Conservation (phyloP, 2,797 vertebrate species). For the Luscinia luscinia region DNA sequence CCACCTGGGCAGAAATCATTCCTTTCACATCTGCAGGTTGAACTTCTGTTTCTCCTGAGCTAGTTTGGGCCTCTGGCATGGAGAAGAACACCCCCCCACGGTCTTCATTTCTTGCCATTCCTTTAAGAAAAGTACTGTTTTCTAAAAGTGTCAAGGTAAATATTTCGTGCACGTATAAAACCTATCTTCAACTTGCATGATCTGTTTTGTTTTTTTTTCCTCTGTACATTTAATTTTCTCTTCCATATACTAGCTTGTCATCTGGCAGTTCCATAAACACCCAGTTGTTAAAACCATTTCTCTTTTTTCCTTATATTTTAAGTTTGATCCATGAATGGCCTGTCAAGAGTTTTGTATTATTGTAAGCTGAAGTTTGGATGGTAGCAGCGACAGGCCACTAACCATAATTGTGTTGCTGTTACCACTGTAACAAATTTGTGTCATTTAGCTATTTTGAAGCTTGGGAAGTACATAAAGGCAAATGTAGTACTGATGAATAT, state of each 20-base stretch:
- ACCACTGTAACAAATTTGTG: conserved; percentile 63
- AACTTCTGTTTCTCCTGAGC: neutral
- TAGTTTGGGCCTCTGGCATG: neutral
- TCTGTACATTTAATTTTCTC: neutral
- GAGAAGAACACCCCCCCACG: neutral
- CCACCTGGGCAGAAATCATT: neutral
- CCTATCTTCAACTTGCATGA: accelerated
- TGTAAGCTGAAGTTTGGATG: conserved; percentile 44
- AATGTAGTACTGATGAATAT: conserved; percentile 45
- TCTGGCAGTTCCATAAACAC: neutral
- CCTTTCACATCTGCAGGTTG: neutral
- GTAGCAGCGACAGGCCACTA: conserved; percentile 60
- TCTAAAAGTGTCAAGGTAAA: neutral
- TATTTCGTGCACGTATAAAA: neutral
- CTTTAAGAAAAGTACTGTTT: neutral
- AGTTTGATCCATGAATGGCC: conserved; percentile 56
- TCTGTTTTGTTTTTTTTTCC: neutral
- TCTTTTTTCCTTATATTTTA: conserved; percentile 23
- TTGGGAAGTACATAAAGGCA: conserved; percentile 53
- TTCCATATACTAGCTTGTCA: neutral
- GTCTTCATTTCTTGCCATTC: neutral
- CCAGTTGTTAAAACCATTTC: conserved; percentile 17
- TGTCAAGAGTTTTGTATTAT: conserved; percentile 60
- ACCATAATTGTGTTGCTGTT: conserved; percentile 69
- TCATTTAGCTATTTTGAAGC: conserved; percentile 60